A percentile compares a stretch with the other conserved stretches of the same genome.
Conservation (phyloP, 1,140 invertebrate species). For the Ericerus pela region DNA sequence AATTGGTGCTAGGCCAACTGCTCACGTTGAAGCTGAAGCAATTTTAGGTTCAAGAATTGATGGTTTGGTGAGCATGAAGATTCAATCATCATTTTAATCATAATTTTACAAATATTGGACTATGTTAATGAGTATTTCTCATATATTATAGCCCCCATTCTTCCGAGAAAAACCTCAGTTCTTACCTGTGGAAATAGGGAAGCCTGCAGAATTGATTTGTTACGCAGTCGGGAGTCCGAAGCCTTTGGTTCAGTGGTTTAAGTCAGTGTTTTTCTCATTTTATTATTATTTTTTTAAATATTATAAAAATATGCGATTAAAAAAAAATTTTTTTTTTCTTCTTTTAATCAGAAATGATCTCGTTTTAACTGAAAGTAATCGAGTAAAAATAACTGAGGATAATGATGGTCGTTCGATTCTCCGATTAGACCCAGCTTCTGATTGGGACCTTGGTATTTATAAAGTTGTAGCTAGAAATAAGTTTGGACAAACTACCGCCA, state of each 20-base stretch:
- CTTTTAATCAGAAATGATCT: constrained; percentile 66
- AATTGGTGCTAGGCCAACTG: constrained; percentile 57
- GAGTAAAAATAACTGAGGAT: constrained; percentile 59
- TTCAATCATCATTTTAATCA: background rate
- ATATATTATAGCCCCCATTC: constrained; percentile 47
- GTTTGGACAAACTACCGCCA: constrained; percentile 56
- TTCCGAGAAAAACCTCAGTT: constrained; percentile 66
- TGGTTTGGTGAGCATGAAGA: constrained; percentile 34
- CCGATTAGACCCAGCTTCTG: constrained; percentile 53
- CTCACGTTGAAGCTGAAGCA: constrained; percentile 69
- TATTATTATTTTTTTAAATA: constrained; percentile 1
- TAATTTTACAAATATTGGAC: background rate
- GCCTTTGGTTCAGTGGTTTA: constrained; percentile 90
- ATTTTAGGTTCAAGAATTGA: constrained; percentile 62
- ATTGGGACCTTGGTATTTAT: constrained; percentile 79
- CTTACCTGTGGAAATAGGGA: constrained; percentile 60
- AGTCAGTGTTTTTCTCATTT: constrained; percentile 33
- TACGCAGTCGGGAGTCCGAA: constrained; percentile 77
- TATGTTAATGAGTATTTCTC: background rate
- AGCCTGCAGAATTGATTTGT: constrained; percentile 62
- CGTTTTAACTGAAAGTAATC: constrained; percentile 59
- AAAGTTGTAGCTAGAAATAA: constrained; percentile 87
- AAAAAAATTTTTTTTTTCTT: too few species aligned
- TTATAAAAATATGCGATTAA: too few species aligned
- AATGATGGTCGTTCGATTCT: constrained; percentile 62